A percentile compares a stretch with the other conserved stretches of the same genome.
Conservation (phyloP, 2,797 vertebrate genomes). For the Pseudochaenichthys georgianus region DNA sequence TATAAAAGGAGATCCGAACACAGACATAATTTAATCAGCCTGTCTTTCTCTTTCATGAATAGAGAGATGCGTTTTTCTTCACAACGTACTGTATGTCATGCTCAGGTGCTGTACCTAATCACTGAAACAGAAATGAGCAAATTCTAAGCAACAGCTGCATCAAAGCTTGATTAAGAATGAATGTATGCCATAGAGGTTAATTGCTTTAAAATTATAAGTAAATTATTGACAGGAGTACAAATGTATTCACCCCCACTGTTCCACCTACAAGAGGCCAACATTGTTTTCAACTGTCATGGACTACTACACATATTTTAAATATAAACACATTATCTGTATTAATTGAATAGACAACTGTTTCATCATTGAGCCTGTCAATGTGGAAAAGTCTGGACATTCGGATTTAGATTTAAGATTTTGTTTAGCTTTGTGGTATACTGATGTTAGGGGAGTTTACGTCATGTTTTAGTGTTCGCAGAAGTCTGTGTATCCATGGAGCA, state of each 20-base stretch:
- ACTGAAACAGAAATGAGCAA: conserved; percentile 10
- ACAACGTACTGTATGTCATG: no score
- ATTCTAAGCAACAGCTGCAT: conserved; percentile 7
- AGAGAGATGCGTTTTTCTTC: no score
- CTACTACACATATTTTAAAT: background rate
- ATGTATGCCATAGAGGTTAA: background rate
- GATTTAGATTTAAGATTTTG: background rate
- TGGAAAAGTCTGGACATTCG: background rate
- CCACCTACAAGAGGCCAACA: background rate
- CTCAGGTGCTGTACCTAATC: background rate
- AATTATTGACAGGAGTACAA: background rate
- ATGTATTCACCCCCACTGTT: background rate
- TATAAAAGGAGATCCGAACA: no score
- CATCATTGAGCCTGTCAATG: background rate
- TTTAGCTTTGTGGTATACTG: background rate
- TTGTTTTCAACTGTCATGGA: background rate
- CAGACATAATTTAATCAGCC: no score
- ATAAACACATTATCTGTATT: background rate
- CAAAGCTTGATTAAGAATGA: conserved; percentile 8
- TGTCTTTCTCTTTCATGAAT: no score
- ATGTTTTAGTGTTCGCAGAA: background rate
- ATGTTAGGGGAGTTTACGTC: background rate
- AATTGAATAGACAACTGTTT: background rate
- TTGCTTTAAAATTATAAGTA: conserved; percentile 19
- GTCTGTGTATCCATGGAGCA: background rate